Evolutionary conservation across 2,888 invertebrate genomes (phyloP).

Genomic region (Nebria brevicollis): DNA sequence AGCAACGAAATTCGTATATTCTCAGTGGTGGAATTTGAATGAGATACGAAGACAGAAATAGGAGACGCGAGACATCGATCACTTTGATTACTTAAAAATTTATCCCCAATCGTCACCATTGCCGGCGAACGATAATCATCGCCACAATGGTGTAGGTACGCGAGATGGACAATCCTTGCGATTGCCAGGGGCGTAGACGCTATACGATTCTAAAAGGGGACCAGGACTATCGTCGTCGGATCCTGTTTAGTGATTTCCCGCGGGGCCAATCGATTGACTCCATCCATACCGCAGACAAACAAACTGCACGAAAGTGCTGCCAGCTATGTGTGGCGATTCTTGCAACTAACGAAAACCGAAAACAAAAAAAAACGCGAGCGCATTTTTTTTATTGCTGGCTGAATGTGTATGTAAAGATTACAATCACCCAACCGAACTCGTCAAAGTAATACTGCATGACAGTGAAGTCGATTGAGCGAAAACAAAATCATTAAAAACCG

Average conservation of each 20-base stretch:
- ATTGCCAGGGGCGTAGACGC: constrained; percentile 7
- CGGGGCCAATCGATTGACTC: constrained; percentile 43
- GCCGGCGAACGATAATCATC: not conserved
- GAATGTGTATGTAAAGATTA: not conserved
- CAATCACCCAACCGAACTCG: not conserved
- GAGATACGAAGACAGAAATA: not conserved
- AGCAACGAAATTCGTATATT: too few species aligned
- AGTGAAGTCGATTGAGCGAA: not conserved
- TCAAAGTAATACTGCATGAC: not conserved
- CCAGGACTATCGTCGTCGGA: constrained; percentile 25
- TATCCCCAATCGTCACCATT: constrained; percentile 11
- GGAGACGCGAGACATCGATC: not conserved
- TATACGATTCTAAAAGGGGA: not conserved
- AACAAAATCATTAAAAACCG: not conserved
- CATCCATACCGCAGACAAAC: constrained; percentile 7
- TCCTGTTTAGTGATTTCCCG: constrained; percentile 48
- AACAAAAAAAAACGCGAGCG: not conserved
- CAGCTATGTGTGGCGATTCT: not conserved
- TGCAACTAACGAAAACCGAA: not conserved
- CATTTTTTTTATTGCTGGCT: not conserved
- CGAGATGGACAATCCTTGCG: not conserved
- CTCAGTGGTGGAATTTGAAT: not conserved
- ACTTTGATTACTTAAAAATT: constrained; percentile 6
- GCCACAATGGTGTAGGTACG: not conserved
- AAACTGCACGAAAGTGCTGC: not conserved